phyloP scores from a whole-genome alignment of 2,888 invertebrate genomes.

The Crepidodera aurea region DNA sequence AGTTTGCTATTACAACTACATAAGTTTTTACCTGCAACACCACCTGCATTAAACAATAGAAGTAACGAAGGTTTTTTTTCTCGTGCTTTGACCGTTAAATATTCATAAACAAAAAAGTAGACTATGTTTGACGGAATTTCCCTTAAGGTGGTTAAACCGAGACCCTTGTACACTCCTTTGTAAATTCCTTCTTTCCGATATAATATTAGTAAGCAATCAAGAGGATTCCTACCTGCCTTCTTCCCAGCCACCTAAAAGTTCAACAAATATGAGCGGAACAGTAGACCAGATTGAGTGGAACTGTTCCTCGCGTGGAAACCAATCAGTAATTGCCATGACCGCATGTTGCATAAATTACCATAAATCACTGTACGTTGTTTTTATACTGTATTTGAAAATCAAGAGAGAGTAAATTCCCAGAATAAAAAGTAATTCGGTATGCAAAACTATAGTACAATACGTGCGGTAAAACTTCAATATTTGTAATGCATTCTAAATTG shows the following conservation, averaged over 20 bases:
- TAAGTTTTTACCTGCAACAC: slow-evolving; percentile 75
- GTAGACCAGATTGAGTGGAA: no score
- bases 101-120: slow-evolving; percentile 88
- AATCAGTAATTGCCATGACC: no score
- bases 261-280: not conserved
- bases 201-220: slow-evolving; percentile 72
- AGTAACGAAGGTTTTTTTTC: slow-evolving; percentile 34
- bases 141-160: slow-evolving; percentile 75
- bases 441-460: no score
- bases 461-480: no score
- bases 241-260: slow-evolving; percentile 10
- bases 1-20: no score
- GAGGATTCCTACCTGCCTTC: slow-evolving; percentile 60
- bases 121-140: slow-evolving; percentile 86
- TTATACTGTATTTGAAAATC: no score
- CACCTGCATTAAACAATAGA: slow-evolving; percentile 68
- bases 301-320: no score
- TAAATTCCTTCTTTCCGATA: slow-evolving; percentile 68
- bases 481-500: no score
- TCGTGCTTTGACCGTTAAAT: slow-evolving; percentile 66
- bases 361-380: no score
- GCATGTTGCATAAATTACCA: no score
- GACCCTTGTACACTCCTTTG: slow-evolving; percentile 77
- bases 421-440: no score
- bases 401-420: no score